A percentile compares a stretch with the other conserved stretches of the same genome.
Conservation (phyloP, 2,888 invertebrate genomes). For the Automeris io region DNA sequence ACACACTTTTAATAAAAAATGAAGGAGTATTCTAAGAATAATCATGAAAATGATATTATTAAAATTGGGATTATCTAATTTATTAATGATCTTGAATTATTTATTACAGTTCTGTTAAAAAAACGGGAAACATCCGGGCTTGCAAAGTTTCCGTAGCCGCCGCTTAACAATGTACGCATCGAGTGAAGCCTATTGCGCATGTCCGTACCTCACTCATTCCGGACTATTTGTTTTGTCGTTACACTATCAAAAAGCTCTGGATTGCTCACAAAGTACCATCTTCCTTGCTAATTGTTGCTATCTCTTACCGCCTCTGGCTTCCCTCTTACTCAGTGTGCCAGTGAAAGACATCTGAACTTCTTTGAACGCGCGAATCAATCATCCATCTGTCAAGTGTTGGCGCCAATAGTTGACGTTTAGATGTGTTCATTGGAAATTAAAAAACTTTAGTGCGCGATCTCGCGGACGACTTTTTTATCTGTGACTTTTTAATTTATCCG, state of each 20-base stretch:
- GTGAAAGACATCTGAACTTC: conserved; percentile 11
- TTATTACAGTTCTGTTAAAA: too few relatives aligned
- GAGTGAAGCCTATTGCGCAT: conserved; percentile 69
- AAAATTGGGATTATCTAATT: too few relatives aligned
- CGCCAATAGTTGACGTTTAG: conserved; percentile 72
- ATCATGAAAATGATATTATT: too few relatives aligned
- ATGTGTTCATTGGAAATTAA: conserved; percentile 38
- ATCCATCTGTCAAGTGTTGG: conserved; percentile 67
- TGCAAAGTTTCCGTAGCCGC: conserved; percentile 46
- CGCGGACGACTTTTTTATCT: neutral
- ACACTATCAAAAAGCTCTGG: conserved; percentile 76
- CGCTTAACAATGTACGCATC: conserved; percentile 76
- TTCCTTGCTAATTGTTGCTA: conserved; percentile 44
- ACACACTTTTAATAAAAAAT: too few relatives aligned
- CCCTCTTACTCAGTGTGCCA: conserved; percentile 7
- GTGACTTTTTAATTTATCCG: conserved; percentile 28
- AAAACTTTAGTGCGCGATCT: conserved; percentile 2
- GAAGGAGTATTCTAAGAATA: too few relatives aligned
- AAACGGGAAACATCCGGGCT: neutral
- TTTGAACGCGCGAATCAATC: conserved; percentile 50
- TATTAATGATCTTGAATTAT: too few relatives aligned
- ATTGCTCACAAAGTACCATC: conserved; percentile 72
- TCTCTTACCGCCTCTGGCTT: conserved; percentile 20
- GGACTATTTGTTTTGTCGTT: conserved; percentile 78
- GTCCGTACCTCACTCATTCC: conserved; percentile 68